Base-by-base conservation (phyloP, 2,888 invertebrate genomes). In the Melanostoma mellinum region DNA sequence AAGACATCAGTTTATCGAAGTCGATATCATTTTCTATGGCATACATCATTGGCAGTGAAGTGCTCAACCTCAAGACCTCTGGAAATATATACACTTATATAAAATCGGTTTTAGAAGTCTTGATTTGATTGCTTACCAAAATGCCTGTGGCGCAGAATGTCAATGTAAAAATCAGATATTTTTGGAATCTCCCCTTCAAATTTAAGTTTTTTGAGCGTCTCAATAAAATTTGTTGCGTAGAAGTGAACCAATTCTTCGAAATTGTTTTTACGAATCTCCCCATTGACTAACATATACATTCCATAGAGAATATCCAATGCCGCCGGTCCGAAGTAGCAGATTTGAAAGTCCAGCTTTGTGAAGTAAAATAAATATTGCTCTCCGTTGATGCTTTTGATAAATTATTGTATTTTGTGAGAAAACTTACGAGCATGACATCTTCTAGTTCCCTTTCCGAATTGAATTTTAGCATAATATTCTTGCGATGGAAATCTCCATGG, bases 401-500 rank as follows among this genome's bases (percentile, higher is more conserved):
- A 8, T 48, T 71, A 6, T 6, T 0, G 2, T 2, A 9, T 52
- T 9, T 3, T 50, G n/a, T 44, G 1, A 3, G n/a, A 48, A 32
- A 2, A 4, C n/a, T n/a, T 65, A 86, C 48, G n/a, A 89, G 67
- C 87, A 88, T 86, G 6, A 86, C 85, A 30, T 89, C 88, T 35
- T 85, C 74, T 0, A 87, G 20, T 3, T 61, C 35, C 2, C 72
- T 86, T 3, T 35, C 72, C 0, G 36, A 35, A 4, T 38, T 81
- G 32, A 35, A 53, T 10, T 87, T 88, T n/a, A 88, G 88, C 89
- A 89, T 88, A 52, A 89, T 61, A 44, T 89, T 89, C 35, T 86
- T 87, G 3, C 79, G 32, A 63, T 89, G 89, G 36, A 89, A 88
- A 65, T 89, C 89, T 0, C 89, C 89, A 60, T 89, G 89, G 52